phyloP scores from a whole-genome alignment of 2,113 vertebrate genomes.

The Lonchura striata region DNA sequence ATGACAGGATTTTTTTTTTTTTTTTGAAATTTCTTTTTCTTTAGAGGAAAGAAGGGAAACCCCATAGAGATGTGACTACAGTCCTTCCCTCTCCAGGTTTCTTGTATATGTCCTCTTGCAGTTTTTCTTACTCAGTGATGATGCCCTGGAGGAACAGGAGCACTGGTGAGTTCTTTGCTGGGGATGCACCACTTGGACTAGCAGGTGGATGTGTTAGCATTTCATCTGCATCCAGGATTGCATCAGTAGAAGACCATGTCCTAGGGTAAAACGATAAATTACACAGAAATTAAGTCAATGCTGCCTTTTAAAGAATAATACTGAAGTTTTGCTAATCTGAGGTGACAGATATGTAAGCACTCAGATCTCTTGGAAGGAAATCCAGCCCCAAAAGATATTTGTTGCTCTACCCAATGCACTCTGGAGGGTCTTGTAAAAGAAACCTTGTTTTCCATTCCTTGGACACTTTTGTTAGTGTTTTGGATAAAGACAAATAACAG shows the following conservation, averaged over 20 bases:
- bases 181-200: neutral
- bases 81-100: neutral
- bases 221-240: neutral
- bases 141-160: neutral
- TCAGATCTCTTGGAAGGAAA: neutral
- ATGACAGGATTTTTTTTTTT: neutral
- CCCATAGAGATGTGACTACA: neutral
- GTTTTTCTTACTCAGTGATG: neutral
- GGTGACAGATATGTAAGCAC: accelerated
- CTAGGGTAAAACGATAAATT: neutral
- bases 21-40: neutral
- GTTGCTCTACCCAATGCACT: neutral
- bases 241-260: neutral
- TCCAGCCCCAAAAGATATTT: neutral
- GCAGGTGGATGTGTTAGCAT: neutral
- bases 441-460: neutral
- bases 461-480: neutral
- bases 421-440: neutral
- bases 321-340: neutral
- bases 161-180: neutral
- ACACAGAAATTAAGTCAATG: neutral
- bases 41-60: neutral
- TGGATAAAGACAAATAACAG: neutral
- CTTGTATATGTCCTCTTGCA: neutral
- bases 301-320: neutral